Conservation (phyloP, 2,113 vertebrate genomes). For the Callaeas wilsoni region DNA sequence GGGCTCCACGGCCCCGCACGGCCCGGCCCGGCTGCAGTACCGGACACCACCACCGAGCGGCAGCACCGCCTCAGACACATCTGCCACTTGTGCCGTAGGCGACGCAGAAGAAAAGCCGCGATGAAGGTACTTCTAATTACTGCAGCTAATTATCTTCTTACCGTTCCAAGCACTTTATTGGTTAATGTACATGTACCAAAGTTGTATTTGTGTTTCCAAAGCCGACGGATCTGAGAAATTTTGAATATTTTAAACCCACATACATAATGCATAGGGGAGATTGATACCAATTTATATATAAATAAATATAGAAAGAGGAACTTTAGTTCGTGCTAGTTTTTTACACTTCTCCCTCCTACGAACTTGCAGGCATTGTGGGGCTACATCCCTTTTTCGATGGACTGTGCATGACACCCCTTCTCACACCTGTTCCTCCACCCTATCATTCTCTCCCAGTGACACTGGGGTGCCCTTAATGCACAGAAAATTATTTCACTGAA, state of each 20-base stretch:
- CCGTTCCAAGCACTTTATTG: background rate
- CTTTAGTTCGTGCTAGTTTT: background rate
- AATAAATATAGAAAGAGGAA: too few relatives aligned
- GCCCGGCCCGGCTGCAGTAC: background rate
- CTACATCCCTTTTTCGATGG: too few relatives aligned
- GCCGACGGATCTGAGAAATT: background rate
- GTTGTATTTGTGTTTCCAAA: background rate
- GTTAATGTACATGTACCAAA: rapidly evolving
- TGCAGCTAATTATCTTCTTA: too few relatives aligned
- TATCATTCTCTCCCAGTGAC: background rate
- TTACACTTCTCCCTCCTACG: background rate
- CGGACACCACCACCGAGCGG: background rate
- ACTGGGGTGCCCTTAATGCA: rapidly evolving
- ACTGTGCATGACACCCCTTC: background rate
- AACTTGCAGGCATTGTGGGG: background rate
- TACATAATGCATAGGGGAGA: rapidly evolving
- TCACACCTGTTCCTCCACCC: background rate
- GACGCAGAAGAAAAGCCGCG: rapidly evolving
- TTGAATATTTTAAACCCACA: background rate
- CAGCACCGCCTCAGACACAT: rapidly evolving
- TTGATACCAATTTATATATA: background rate
- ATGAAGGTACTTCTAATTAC: too few relatives aligned
- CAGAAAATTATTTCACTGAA: background rate
- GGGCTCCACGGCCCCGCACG: too few relatives aligned
- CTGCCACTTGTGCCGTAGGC: rapidly evolving